Evolutionary conservation across 2,113 vertebrate species (phyloP).

Genomic region (Nicator chloris): DNA sequence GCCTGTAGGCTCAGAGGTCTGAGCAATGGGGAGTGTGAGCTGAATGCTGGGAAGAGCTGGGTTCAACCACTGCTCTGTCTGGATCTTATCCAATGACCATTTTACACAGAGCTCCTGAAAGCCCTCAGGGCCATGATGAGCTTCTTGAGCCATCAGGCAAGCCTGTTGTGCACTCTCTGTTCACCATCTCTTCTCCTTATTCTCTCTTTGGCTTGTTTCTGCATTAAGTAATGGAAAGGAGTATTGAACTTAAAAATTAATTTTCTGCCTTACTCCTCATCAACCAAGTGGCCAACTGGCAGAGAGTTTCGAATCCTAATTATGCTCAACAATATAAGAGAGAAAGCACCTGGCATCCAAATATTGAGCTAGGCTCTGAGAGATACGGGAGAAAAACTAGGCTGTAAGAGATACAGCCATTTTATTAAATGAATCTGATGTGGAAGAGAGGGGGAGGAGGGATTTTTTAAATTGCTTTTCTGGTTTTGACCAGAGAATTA

Average conservation of each 20-base stretch:
- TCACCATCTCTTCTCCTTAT: not conserved
- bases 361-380: not conserved
- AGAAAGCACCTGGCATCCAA: not conserved
- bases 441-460: not conserved
- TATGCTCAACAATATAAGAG: not conserved
- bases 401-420: not conserved
- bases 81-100: not conserved
- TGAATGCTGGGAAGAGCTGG: not conserved
- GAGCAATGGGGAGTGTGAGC: not conserved
- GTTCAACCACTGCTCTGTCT: not conserved
- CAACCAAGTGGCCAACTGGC: not conserved
- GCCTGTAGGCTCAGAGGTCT: not conserved
- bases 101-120: not conserved
- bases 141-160: not conserved
- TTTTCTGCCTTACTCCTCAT: not conserved
- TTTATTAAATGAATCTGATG: not conserved
- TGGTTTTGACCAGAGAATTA: not conserved
- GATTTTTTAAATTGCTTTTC: not conserved
- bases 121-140: rapidly evolving
- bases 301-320: not conserved
- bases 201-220: not conserved
- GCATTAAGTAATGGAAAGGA: not conserved
- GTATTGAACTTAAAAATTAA: not conserved
- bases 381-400: not conserved
- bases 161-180: not conserved